Base-by-base conservation (phyloP, 2,797 vertebrate species). In the Microctenopoma lineatum region DNA sequence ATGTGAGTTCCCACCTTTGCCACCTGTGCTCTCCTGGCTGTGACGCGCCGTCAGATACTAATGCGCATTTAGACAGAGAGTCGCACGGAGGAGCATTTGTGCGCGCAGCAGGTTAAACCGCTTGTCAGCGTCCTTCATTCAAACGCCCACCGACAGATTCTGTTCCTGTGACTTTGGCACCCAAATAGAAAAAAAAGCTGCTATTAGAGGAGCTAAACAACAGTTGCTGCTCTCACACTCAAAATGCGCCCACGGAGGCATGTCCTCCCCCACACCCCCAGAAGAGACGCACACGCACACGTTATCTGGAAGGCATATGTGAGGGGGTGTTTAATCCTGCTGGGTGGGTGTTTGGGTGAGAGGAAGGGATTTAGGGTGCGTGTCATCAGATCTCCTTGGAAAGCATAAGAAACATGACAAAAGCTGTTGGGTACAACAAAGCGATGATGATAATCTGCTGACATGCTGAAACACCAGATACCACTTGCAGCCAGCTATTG, bases 1-100 rank as follows among this genome's bases (percentile, higher is more conserved):
- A 96, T 97, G 96, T 97, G 93, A 96, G 96, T 95, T 74, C 60
- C 60, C 80, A 61, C 41, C 64, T 67, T 51, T 62, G 51, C 62
- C 81, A 79, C 77, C 75, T 70, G 72, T 18, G 54, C 50, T 42
- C 60, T 18, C 38, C 4, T 10, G 27, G 27, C 27, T 29, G 38
- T 63, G 68, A 61, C 44, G 62, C 36, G 53, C 48, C 10, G 45
- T 29, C 32, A 60, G 25, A 36, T 55, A 12, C 21, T 6, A 36
- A 34, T 25, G 41, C 10, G 39, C 25, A 55, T 45, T 14, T 36
- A 1, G 66, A 60, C 63, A 48, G 53, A 6, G 59, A 62, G 64
- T 76, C 59, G 58, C 59, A 62, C 16, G 8, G 64, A 54, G 68
- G 78, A 87, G 80, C 83, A 77, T 89, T 89, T 84, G 86, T 80